These are phyloP conservation scores for Phalera bucephala DNA, from an alignment of 2,888 invertebrate species.

Conservation along the genomic window DNA sequence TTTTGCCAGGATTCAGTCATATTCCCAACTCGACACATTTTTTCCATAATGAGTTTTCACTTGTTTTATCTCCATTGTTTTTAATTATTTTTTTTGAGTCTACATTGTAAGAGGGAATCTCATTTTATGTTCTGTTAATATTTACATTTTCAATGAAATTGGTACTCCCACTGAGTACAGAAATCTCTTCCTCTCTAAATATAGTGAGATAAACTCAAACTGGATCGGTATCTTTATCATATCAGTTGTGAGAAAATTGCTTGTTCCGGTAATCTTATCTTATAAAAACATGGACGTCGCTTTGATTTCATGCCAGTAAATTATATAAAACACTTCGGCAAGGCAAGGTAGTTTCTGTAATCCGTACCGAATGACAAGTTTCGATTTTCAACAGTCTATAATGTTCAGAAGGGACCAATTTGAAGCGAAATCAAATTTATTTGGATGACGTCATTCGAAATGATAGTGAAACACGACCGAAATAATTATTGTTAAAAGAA, in stretches of 20 bases:
- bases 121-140: no score
- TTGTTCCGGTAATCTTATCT: constrained; percentile 30
- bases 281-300: constrained; percentile 16
- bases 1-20: no score
- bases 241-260: constrained; percentile 21
- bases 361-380: constrained; percentile 1
- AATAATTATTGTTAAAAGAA: not conserved
- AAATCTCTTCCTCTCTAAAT: constrained; percentile 5
- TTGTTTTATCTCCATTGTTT: no score
- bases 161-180: no score
- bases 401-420: constrained; percentile 9
- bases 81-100: no score
- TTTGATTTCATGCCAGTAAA: constrained; percentile 26
- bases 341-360: no score
- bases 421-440: constrained; percentile 21
- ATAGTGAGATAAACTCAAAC: constrained; percentile 16
- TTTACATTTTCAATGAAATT: no score
- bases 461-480: constrained; percentile 7
- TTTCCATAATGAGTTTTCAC: no score
- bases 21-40: no score
- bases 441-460: constrained; percentile 27
- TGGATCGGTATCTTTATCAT: constrained; percentile 17
- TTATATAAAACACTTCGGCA: no score
- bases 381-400: not conserved
- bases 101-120: no score